Evolutionary conservation across 1,140 invertebrate species (phyloP).

Genomic region (Vollenhovia emeryi): DNA sequence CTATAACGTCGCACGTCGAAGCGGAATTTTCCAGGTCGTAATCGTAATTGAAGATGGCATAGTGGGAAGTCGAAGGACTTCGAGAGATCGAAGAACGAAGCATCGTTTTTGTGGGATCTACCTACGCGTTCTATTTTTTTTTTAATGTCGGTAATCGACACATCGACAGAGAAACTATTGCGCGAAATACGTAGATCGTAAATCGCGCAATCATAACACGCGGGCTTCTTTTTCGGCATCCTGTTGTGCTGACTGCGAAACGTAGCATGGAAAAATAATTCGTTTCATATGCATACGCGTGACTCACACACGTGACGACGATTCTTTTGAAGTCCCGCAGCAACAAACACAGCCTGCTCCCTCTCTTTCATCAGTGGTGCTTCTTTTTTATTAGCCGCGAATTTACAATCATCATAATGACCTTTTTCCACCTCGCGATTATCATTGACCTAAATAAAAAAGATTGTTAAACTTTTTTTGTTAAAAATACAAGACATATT

Average conservation of each 20-base stretch:
- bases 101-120: background rate
- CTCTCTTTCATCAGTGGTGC: background rate
- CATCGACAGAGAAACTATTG: background rate
- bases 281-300: background rate
- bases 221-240: background rate
- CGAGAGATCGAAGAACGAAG: background rate
- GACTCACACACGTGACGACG: background rate
- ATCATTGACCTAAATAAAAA: background rate
- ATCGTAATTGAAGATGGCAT: background rate
- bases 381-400: conserved; percentile 7
- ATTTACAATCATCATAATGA: background rate
- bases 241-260: background rate
- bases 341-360: background rate
- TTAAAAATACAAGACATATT: background rate
- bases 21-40: background rate
- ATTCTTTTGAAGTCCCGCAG: conserved; percentile 1
- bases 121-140: background rate
- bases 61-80: background rate
- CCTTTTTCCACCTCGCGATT: background rate
- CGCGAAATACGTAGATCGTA: background rate
- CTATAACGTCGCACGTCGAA: background rate
- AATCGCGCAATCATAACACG: background rate
- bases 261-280: conserved; percentile 30
- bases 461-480: background rate
- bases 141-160: background rate